Evolutionary conservation across 1,140 invertebrate genomes (phyloP).

Genomic region (Apocrypta bakeri): DNA sequence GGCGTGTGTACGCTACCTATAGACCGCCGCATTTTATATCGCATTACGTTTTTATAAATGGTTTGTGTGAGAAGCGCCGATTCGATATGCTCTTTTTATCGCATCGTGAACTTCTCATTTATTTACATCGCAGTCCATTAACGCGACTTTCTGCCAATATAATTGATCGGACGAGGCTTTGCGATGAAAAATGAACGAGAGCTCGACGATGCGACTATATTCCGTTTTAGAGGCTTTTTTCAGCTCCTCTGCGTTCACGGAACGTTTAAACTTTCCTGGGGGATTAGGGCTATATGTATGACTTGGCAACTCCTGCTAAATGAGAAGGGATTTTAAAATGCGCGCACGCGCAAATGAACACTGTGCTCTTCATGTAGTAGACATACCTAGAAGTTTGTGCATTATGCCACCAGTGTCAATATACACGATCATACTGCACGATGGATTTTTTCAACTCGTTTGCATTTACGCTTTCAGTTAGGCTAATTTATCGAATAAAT

Average conservation of each 20-base stretch:
- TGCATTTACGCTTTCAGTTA: too few species aligned
- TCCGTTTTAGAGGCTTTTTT: not conserved
- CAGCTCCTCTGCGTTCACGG: too few species aligned
- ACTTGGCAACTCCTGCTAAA: not conserved
- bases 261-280: not conserved
- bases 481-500: too few species aligned
- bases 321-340: constrained; percentile 2
- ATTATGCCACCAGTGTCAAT: too few species aligned
- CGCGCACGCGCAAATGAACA: not conserved
- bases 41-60: too few species aligned
- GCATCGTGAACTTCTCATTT: constrained; percentile 5
- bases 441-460: too few species aligned
- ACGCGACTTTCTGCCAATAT: not conserved
- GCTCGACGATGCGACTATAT: not conserved
- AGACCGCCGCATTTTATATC: too few species aligned
- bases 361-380: too few species aligned
- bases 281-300: not conserved
- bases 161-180: constrained; percentile 21
- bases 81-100: constrained; percentile 41
- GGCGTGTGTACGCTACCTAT: too few species aligned
- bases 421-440: too few species aligned
- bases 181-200: constrained; percentile 12
- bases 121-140: constrained; percentile 47
- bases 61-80: too few species aligned
- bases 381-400: too few species aligned